These are phyloP conservation scores for Leptopilina boulardi DNA, from an alignment of 1,140 invertebrate genomes.

Conservation along the genomic window DNA sequence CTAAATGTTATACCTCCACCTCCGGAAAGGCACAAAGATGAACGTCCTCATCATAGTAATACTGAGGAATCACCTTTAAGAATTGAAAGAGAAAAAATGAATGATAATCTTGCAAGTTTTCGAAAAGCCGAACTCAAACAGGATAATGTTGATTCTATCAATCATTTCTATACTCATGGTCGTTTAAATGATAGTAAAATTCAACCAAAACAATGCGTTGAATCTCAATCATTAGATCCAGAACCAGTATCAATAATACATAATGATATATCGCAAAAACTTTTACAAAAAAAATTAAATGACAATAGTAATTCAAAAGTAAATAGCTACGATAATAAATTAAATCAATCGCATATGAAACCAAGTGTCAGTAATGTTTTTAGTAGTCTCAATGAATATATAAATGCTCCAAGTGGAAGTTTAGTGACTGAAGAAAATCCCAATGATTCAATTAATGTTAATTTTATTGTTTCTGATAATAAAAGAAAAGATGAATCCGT, in stretches of 20 bases:
- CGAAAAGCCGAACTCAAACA: constrained; percentile 43
- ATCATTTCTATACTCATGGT: constrained; percentile 62
- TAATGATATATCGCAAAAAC: constrained; percentile 66
- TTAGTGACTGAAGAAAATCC: constrained; percentile 52
- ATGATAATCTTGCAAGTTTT: constrained; percentile 16
- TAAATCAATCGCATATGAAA: constrained; percentile 71
- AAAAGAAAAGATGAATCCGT: neutral
- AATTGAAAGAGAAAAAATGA: constrained; percentile 11
- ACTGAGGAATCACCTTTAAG: neutral
- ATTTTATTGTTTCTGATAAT: too few species aligned
- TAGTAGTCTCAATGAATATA: constrained; percentile 80
- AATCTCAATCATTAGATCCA: constrained; percentile 54
- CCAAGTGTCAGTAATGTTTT: constrained; percentile 80
- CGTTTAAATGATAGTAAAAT: constrained; percentile 51
- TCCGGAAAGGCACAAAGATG: constrained; percentile 46
- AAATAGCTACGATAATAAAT: constrained; percentile 70
- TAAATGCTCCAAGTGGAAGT: constrained; percentile 72
- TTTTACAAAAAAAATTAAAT: constrained; percentile 65
- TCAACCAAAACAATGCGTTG: constrained; percentile 56
- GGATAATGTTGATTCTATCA: constrained; percentile 56
- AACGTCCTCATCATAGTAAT: neutral
- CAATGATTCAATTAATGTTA: neutral
- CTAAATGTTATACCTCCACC: constrained; percentile 41
- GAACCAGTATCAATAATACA: constrained; percentile 53
- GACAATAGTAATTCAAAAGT: constrained; percentile 58